A percentile compares a stretch with the other conserved stretches of the same genome.
Evolutionary conservation across 2,113 vertebrate species (phyloP).

Genomic region (Ammospiza caudacuta): DNA sequence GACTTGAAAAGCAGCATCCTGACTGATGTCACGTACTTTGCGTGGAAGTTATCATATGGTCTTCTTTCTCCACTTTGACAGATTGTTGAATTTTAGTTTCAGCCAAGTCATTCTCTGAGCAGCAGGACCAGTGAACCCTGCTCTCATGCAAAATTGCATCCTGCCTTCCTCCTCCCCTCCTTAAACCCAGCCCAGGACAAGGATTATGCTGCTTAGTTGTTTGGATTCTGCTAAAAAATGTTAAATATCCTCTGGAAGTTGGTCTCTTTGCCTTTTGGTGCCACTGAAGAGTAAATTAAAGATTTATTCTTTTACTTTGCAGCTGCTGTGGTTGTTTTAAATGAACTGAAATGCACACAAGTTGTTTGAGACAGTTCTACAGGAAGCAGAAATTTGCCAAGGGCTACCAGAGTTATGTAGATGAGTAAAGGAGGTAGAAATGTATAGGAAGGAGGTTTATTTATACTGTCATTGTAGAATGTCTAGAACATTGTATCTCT

Average conservation of each 20-base stretch:
- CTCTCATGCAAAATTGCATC: not conserved
- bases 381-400: not conserved
- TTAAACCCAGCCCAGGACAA: not conserved
- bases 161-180: not conserved
- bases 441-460: not conserved
- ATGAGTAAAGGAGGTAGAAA: not conserved
- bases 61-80: not conserved
- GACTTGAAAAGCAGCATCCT: not conserved
- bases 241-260: not conserved
- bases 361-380: not conserved
- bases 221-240: not conserved
- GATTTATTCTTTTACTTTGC: not conserved
- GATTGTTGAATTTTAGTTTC: constrained; percentile 12
- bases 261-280: not conserved
- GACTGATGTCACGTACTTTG: not conserved
- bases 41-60: not conserved
- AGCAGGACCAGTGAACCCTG: not conserved
- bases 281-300: not conserved
- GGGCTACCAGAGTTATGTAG: not conserved
- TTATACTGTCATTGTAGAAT: not conserved
- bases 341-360: not conserved
- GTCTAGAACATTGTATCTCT: not conserved
- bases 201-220: not conserved
- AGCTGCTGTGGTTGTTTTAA: not conserved
- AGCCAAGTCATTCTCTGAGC: not conserved